Evolutionary conservation across 2,888 invertebrate genomes (phyloP).

Genomic region (Xylota segnis): DNA sequence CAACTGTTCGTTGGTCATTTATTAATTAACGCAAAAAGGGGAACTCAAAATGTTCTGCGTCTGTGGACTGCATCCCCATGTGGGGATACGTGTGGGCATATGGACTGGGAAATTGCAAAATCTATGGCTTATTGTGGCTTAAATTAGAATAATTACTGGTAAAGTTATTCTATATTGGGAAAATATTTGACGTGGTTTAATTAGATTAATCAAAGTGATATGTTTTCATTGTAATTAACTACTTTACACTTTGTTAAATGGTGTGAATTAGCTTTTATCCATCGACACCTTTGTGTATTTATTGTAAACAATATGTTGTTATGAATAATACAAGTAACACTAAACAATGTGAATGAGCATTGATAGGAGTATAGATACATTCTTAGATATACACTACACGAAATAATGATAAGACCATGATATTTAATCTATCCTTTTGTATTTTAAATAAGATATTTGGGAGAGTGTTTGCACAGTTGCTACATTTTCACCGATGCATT

Average conservation of each 20-base stretch:
- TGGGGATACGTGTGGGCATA: background rate
- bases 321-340: too few species aligned
- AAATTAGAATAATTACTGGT: background rate
- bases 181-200: constrained; percentile 1
- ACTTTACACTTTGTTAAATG: background rate
- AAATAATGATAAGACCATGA: too few species aligned
- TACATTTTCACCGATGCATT: too few species aligned
- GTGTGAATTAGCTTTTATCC: background rate
- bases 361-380: too few species aligned
- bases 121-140: constrained; percentile 1
- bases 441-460: too few species aligned
- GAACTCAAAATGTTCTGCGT: background rate
- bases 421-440: too few species aligned
- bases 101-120: constrained; percentile 13
- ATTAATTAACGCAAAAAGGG: constrained; percentile 28
- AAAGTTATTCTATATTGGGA: background rate
- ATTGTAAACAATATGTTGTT: background rate
- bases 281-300: background rate
- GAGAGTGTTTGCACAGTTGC: too few species aligned
- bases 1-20: constrained; percentile 21
- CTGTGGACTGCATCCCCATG: background rate
- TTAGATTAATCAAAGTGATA: constrained; percentile 10
- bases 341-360: too few species aligned
- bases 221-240: constrained; percentile 10
- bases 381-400: too few species aligned